phyloP scores from a whole-genome alignment of 1,140 invertebrate genomes.

The Drosophila ambigua region DNA sequence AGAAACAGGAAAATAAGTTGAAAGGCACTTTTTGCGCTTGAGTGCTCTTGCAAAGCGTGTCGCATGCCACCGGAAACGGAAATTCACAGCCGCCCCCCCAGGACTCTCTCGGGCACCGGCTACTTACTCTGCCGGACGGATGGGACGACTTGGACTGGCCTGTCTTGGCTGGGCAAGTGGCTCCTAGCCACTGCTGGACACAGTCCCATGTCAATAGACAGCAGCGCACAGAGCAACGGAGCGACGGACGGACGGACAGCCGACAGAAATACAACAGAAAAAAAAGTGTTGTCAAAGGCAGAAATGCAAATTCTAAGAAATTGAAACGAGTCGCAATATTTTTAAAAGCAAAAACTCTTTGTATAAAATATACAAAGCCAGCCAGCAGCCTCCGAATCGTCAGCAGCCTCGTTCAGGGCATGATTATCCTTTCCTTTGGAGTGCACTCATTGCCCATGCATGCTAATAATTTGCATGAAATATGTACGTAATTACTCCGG shows the following conservation, averaged over 20 bases:
- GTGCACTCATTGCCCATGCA: constrained; percentile 58
- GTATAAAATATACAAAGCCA: constrained; percentile 48
- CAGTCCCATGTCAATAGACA: constrained; percentile 67
- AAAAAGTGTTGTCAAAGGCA: constrained; percentile 62
- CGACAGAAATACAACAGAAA: constrained; percentile 25
- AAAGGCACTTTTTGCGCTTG: constrained; percentile 75
- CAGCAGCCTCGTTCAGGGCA: background rate
- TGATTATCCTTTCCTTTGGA: constrained; percentile 31
- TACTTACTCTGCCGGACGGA: constrained; percentile 59
- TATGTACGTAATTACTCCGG: constrained; percentile 60
- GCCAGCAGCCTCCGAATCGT: constrained; percentile 3
- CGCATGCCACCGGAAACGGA: constrained; percentile 68
- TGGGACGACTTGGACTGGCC: constrained; percentile 1
- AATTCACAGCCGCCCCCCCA: constrained; percentile 61
- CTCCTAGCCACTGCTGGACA: constrained; percentile 9
- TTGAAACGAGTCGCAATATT: constrained; percentile 71
- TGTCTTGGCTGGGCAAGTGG: no score
- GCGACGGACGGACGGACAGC: background rate
- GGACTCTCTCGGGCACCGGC: constrained; percentile 36
- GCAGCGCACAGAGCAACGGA: background rate
- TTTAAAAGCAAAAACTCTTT: constrained; percentile 62
- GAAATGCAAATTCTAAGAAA: constrained; percentile 74
- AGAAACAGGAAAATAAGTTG: constrained; percentile 73
- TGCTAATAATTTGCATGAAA: constrained; percentile 68
- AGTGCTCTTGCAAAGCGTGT: constrained; percentile 67